Base-by-base conservation (phyloP, 1,140 invertebrate species). In the Cataglyphis hispanica region DNA sequence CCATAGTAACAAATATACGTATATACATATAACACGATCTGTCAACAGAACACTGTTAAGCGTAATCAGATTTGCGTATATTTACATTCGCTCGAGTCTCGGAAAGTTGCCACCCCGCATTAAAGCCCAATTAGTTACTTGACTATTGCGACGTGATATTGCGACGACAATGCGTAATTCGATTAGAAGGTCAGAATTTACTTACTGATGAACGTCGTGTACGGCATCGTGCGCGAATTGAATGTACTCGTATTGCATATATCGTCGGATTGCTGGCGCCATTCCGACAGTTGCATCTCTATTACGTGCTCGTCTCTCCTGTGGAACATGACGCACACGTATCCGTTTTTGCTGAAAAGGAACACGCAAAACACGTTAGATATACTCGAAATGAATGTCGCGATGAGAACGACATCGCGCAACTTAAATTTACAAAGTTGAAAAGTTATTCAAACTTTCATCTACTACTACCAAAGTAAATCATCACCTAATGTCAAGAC, bases 281-380 rank as follows among this genome's bases (percentile, higher is more conserved):
- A 95, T 60, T 91, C 90, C 83, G 96, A 96, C 74, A 96, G 96
- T 86, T 96, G 96, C 91, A 96, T 93, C 91, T 96, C 96, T 70
- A 96, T 96, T 22, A 96, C 96, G 88, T 96, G 95, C 53, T 94
- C 92, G 89, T 96, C 96, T 85, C 96, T 94, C 78, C 92, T 94
- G 89, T 96, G 95, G 85, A 96, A 94, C 43, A 95, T 95, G 91
- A 96, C 93, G 90, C 96, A 96, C 34, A 96, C 95, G 90, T 95
- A 96, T 46, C 96, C 96, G 85, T 95, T 96, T 74, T 94, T 93
- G 91, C 96, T 96, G 94, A 19, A 95, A 93, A 69, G 60, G 40
- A 53, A 77, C 50, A 34, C 25, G 27, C 43, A 81, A 27, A 72
- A 22, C 4, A 27, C 25, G 53, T 86, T 74, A 86, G 7, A 43